Conservation (phyloP, 2,888 invertebrate genomes). For the Sepioteuthis lessoniana region DNA sequence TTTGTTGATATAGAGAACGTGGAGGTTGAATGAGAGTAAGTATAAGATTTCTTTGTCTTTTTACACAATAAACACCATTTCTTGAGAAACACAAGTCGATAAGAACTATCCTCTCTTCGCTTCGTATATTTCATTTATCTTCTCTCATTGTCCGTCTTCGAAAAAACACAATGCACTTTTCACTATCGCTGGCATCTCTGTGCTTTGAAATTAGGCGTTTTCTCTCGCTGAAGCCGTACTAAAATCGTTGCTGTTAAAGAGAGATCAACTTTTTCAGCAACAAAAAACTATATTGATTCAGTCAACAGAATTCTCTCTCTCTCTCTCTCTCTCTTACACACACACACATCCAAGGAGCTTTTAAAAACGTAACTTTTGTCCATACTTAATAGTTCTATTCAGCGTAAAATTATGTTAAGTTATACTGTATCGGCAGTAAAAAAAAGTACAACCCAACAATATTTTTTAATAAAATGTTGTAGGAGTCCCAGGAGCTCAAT, state of each 20-base stretch:
- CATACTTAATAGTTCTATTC: neutral
- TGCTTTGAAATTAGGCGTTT: neutral
- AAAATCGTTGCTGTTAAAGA: neutral
- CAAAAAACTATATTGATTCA: neutral
- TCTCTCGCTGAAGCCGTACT: neutral
- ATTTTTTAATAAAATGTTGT: neutral
- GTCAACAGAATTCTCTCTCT: neutral
- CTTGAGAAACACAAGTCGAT: neutral
- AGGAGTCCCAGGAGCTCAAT: too few species aligned
- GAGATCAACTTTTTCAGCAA: neutral
- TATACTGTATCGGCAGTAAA: too few species aligned
- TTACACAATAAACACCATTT: neutral
- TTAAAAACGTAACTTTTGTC: neutral
- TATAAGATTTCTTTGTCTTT: neutral
- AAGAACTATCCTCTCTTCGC: neutral
- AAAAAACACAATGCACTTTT: neutral
- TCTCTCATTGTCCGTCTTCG: neutral
- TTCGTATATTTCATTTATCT: neutral
- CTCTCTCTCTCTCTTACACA: too few species aligned
- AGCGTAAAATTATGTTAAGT: neutral
- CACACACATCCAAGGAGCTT: neutral
- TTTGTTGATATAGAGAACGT: neutral
- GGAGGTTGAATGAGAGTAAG: neutral
- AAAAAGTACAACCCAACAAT: too few species aligned
- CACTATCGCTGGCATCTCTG: neutral